Percentiles rank a stretch among this genome's conserved stretches.
phyloP scores from a whole-genome alignment of 2,888 invertebrate genomes.

The Caenorhabditis panamensis region DNA sequence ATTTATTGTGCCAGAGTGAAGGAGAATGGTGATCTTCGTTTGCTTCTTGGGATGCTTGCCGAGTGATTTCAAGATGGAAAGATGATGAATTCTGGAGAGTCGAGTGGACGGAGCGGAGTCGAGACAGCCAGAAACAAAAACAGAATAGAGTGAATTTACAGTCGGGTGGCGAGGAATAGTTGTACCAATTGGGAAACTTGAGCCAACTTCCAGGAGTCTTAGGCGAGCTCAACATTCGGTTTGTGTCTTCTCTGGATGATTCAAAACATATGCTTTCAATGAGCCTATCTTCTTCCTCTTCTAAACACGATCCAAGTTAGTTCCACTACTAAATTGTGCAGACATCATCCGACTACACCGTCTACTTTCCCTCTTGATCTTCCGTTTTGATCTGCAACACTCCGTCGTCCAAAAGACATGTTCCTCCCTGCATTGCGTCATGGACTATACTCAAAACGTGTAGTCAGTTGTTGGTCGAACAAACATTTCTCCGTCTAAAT shows the following conservation, averaged over 20 bases:
- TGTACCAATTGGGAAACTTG: no score
- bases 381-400: neutral
- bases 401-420: constrained; percentile 3
- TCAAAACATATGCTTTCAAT: constrained; percentile 2
- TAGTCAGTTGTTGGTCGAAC: constrained; percentile 24
- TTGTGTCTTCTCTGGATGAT: no score
- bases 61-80: neutral
- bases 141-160: no score
- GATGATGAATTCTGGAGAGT: constrained; percentile 3
- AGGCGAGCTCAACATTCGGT: no score
- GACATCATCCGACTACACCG: no score
- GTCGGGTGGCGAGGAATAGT: no score
- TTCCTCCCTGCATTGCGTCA: constrained; percentile 13
- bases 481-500: constrained; percentile 45
- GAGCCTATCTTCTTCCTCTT: no score
- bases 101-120: neutral
- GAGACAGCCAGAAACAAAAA: no score
- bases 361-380: neutral
- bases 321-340: no score
- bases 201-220: no score
- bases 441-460: constrained; percentile 30
- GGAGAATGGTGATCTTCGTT: constrained; percentile 24
- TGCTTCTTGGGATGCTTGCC: neutral
- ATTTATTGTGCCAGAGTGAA: constrained; percentile 49
- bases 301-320: no score